Conservation (phyloP, 2,797 vertebrate species). For the Anguilla marmorata region DNA sequence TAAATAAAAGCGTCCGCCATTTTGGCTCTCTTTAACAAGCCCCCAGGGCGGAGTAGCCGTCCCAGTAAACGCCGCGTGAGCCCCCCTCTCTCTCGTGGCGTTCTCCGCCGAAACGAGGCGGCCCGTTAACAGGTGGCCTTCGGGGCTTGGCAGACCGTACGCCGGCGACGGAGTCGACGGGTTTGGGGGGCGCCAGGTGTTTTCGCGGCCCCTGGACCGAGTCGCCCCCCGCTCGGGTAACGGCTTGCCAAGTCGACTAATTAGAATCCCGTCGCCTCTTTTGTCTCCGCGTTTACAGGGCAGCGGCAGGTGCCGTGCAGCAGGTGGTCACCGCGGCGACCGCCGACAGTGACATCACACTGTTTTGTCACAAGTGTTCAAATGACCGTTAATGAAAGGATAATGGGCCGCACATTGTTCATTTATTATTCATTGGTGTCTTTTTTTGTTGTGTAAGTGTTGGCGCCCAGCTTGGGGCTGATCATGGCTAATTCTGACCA, state of each 20-base stretch:
- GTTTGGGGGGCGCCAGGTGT: background rate
- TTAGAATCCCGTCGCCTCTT: conserved; percentile 54
- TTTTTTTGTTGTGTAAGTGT: background rate
- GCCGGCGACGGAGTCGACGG: background rate
- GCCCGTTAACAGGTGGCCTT: background rate
- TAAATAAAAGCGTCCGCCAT: background rate
- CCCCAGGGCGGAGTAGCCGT: background rate
- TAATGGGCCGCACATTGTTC: background rate
- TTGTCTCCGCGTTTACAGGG: conserved; percentile 56
- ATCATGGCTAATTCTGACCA: background rate
- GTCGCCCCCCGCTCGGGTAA: conserved; percentile 47
- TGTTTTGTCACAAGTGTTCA: background rate
- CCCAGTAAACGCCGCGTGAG: background rate
- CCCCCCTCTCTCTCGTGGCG: background rate
- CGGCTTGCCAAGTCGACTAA: conserved; percentile 55
- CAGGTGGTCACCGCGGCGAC: conserved; percentile 46
- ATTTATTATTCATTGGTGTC: background rate
- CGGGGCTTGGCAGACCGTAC: background rate
- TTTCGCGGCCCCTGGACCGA: background rate
- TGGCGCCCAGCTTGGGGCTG: background rate
- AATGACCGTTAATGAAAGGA: background rate
- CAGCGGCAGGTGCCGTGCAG: conserved; percentile 36
- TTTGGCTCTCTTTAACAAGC: background rate
- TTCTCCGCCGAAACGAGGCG: background rate
- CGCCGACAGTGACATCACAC: background rate